Evolutionary conservation across 2,113 vertebrate species (phyloP).

Genomic region (Coregonus clupeaformis): DNA sequence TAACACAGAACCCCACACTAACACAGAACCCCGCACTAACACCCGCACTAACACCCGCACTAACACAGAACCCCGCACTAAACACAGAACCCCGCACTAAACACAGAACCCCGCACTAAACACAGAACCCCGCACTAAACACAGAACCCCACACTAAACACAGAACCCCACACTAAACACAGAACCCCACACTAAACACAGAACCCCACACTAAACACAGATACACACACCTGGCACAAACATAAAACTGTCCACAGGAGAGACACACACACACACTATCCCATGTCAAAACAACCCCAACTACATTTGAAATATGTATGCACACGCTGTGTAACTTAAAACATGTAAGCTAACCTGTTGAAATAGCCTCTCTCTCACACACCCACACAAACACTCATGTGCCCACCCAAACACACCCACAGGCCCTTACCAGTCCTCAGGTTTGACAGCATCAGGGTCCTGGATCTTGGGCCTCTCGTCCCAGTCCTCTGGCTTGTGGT

Average conservation of each 20-base stretch:
- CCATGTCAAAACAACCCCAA: too few relatives aligned
- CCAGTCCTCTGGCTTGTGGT: slow-evolving; percentile 96
- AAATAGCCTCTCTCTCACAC: not conserved
- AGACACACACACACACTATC: not conserved
- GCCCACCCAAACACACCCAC: slow-evolving; percentile 31
- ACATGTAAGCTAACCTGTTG: too few relatives aligned
- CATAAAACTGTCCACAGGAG: not conserved
- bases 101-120: too few relatives aligned
- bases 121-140: not conserved
- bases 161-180: too few relatives aligned
- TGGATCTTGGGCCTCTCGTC: slow-evolving; percentile 96
- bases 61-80: not conserved
- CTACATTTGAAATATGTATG: slow-evolving; percentile 56
- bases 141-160: not conserved
- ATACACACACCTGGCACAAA: too few relatives aligned
- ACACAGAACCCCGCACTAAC: too few relatives aligned
- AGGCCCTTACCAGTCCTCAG: slow-evolving; percentile 89
- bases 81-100: too few relatives aligned
- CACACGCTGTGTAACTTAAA: slow-evolving; percentile 53
- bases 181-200: too few relatives aligned
- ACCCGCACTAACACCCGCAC: too few relatives aligned
- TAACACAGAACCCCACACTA: too few relatives aligned
- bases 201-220: too few relatives aligned
- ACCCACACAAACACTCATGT: slow-evolving; percentile 32
- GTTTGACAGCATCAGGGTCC: slow-evolving; percentile 91